These are phyloP conservation scores for Panulirus ornatus DNA, from an alignment of 1,140 invertebrate genomes.

Conservation along the genomic window DNA sequence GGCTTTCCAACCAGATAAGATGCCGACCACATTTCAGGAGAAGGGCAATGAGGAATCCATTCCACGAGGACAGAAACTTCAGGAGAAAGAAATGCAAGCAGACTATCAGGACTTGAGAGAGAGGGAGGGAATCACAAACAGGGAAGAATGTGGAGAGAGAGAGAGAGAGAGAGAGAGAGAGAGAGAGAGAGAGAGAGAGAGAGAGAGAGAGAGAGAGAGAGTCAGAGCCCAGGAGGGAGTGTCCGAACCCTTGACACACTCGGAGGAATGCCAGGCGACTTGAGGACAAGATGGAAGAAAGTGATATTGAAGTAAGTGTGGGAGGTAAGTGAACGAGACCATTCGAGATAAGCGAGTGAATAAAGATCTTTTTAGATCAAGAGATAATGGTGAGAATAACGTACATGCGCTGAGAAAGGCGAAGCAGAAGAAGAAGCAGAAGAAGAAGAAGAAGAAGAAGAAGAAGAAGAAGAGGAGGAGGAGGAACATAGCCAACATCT, in stretches of 20 bases:
- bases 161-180: neutral
- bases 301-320: neutral
- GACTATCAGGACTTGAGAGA: no score
- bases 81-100: no score
- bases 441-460: neutral
- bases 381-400: neutral
- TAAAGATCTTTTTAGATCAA: neutral
- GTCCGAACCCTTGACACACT: no score
- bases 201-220: slow-evolving; percentile 30
- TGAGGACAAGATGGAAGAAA: neutral
- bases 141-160: neutral
- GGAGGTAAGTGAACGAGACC: neutral
- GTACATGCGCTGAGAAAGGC: neutral
- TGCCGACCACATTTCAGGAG: no score
- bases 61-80: no score
- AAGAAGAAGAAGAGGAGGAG: neutral
- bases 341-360: neutral
- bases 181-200: neutral
- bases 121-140: neutral
- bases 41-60: neutral
- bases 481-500: no score
- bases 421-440: neutral
- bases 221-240: neutral
- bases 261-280: neutral
- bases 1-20: no score